Base-by-base conservation (phyloP, 2,888 invertebrate genomes). In the Lasioglossum calceatum region DNA sequence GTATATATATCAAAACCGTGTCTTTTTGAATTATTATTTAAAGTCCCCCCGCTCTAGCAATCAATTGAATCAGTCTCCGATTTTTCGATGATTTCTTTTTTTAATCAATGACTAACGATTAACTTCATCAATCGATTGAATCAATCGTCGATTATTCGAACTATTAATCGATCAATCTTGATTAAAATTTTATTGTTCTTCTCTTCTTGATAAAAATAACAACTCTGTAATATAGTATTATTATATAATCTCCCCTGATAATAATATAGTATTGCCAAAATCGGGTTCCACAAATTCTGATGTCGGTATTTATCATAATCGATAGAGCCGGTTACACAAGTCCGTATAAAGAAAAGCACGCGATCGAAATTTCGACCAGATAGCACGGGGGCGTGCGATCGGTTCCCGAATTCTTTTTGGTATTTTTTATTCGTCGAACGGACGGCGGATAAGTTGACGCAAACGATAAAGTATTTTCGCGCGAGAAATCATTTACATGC, bases 401-500 rank as follows among this genome's bases (percentile, higher is more conserved):
- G 27, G 79, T 80, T 81, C 54, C 36, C 42, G 14, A 42, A 42
- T 42, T 42, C n/a, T 42, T 71, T 71, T 58, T 27, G 42, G 73
- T 23, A 8, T 54, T 77, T 42, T 82, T 72, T 81, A 42, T 71
- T 23, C 50, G 27, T 32, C 4, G 67, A 36, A 23, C 23, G 27
- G 23, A 71, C 50, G 27, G 44, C 23, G 74, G 47, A 61, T 42
- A 39, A 77, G 23, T 73, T 73, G 81, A 82, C 76, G 64, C 80
- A 79, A 89, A 81, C 76, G 36, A 79, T 67, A 58, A 81, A 67
- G 80, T 54, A 81, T 85, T 67, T 73, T 23, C 71, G 54, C 64
- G 50, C 50, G 27, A 47, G 44, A 79, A 70, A 83, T 81, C 79
- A 86, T 86, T 89, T 83, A 85, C 91, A 88, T 90, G 84, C 91